Evolutionary conservation across 2,888 invertebrate species (phyloP).

Genomic region (Gymnosoma rotundatum): DNA sequence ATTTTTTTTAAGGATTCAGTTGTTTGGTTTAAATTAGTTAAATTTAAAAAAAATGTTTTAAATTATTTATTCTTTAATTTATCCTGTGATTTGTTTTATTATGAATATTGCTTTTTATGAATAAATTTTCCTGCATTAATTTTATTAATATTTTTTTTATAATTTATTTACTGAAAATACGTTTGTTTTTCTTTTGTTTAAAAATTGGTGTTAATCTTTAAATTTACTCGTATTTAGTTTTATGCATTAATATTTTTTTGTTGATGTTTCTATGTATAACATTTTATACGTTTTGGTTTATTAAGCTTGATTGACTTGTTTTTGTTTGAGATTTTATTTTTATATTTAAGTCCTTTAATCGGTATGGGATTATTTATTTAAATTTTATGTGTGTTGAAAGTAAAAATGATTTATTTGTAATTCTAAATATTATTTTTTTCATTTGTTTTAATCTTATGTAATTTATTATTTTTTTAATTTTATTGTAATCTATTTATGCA

Average conservation of each 20-base stretch:
- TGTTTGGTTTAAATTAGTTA: too few species aligned
- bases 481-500: too few species aligned
- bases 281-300: background rate
- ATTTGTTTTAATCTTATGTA: too few species aligned
- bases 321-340: too few species aligned
- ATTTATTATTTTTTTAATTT: too few species aligned
- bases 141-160: constrained; percentile 34
- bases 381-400: too few species aligned
- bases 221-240: constrained; percentile 16
- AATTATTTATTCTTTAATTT: background rate
- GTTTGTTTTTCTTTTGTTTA: constrained; percentile 5
- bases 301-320: too few species aligned
- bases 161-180: constrained; percentile 44
- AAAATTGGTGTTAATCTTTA: constrained; percentile 70
- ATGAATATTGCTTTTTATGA: constrained; percentile 65
- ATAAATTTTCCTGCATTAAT: constrained; percentile 65
- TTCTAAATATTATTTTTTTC: too few species aligned
- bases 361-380: too few species aligned
- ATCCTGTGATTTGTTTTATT: constrained; percentile 20
- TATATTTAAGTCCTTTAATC: too few species aligned
- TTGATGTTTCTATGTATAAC: constrained; percentile 43
- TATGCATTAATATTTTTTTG: constrained; percentile 12
- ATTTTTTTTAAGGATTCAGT: too few species aligned
- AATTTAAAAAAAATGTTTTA: constrained; percentile 1
- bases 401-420: too few species aligned